Base-by-base conservation (phyloP, 1,140 invertebrate genomes). In the Papilio glaucus region DNA sequence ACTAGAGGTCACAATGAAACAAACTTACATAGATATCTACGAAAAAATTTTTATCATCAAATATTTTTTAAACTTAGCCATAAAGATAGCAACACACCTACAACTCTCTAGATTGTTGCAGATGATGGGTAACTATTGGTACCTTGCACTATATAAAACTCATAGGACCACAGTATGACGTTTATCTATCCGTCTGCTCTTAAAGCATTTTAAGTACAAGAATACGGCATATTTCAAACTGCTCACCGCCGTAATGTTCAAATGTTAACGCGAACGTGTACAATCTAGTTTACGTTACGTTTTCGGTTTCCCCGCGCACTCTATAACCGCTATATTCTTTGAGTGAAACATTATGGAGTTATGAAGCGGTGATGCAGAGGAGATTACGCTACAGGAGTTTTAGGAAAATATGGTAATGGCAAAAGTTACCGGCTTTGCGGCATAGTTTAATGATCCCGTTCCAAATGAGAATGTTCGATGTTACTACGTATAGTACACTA, bases 391-490 rank as follows among this genome's bases (percentile, higher is more conserved):
- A 18, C 15, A 6, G 15, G 12, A n/a, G 57, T 61, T 63, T 63
- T 15, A 63, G 33, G 13, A 63, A 39, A 63, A 63, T 39, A 63
- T 63, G 33, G 37, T 39, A 63, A 63, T 21, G 33, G 61, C n/a
- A 4, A 38, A 62, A 62, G 3, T 63, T 63, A 63, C 18, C 26
- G 60, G 29, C 61, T 63, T 63, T 39, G 45, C 45, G 1, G 33
- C 39, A 37, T 21, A 18, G 37, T 63, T 39, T 61, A 61, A 63
- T 63, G 15, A 18, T 9, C 45, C 4, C n/a, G n/a, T 53, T 53
- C 45, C 21, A 53, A 53, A 45, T 45, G 42, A 18, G 1, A 45
- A 18, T 15, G 15, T 15, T 45, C 7, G 15, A 9, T 18, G 6
- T 33, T 3, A 33, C 2, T 33, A 33, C 2, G 2, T 33, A 33